phyloP scores from a whole-genome alignment of 2,113 vertebrate species.

The Motacilla alba region DNA sequence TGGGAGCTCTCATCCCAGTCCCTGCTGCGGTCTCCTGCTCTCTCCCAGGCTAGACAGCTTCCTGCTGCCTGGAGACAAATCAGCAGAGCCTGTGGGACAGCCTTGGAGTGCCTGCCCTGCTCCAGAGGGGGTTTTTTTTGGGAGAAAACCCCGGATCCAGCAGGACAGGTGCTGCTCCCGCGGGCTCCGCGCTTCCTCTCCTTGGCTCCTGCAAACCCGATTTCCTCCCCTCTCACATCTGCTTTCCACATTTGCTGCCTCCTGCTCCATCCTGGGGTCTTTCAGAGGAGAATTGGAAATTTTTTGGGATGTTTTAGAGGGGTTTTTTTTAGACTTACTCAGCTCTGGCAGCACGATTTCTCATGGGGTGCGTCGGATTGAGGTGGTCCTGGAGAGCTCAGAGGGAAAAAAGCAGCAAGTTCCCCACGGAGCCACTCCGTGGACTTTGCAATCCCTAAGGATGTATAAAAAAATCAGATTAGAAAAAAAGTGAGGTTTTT shows the following conservation, averaged over 20 bases:
- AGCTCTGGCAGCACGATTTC: not conserved
- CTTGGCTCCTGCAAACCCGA: not conserved
- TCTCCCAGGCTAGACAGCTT: not conserved
- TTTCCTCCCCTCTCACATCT: not conserved
- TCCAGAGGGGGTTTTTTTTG: not conserved
- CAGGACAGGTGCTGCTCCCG: not conserved
- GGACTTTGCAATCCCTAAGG: not conserved
- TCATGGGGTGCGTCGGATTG: fast-evolving
- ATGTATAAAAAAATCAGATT: no score
- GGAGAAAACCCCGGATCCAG: fast-evolving
- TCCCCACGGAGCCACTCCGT: not conserved
- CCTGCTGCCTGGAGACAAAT: not conserved
- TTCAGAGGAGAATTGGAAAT: not conserved
- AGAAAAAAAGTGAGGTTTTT: no score
- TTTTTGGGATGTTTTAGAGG: not conserved
- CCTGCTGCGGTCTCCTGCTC: not conserved
- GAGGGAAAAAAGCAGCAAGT: not conserved
- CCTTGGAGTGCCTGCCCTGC: not conserved
- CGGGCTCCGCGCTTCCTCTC: not conserved
- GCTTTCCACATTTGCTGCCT: conserved; percentile 11
- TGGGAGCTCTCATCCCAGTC: not conserved
- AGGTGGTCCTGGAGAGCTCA: not conserved
- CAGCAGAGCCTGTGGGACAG: not conserved
- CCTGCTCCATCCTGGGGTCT: not conserved
- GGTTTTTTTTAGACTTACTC: no score